Evolutionary conservation across 2,113 vertebrate species (phyloP).

Genomic region (Hydropotes inermis): DNA sequence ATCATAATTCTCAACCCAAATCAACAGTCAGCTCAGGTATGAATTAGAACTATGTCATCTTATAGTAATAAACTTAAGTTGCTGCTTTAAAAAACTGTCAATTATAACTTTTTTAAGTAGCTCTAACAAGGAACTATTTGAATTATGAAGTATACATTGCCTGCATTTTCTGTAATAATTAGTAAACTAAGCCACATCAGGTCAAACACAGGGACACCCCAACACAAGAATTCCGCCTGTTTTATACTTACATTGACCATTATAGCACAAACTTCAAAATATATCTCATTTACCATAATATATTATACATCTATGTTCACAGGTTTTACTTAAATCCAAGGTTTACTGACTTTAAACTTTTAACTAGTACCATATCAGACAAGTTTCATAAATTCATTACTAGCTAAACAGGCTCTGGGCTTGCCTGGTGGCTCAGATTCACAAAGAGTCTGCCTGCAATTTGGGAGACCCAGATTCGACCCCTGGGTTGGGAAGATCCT

Average conservation of each 20-base stretch:
- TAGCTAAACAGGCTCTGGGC: not conserved
- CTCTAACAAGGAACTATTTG: not conserved
- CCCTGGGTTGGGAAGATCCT: not conserved
- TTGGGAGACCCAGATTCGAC: not conserved
- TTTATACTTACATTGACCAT: not conserved
- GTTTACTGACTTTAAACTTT: conserved; percentile 11
- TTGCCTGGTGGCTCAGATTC: not conserved
- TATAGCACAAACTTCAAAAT: not conserved
- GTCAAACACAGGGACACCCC: not conserved
- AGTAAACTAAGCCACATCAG: not conserved
- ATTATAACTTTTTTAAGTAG: not conserved
- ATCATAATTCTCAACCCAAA: conserved; percentile 29
- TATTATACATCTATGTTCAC: not conserved
- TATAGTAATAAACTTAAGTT: not conserved
- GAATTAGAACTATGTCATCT: conserved; percentile 1
- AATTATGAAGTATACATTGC: not conserved
- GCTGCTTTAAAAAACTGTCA: not conserved
- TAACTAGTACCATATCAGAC: not conserved
- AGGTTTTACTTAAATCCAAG: not conserved
- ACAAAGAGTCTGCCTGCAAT: not conserved
- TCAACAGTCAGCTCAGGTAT: not conserved
- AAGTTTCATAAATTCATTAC: not conserved
- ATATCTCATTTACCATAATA: not conserved
- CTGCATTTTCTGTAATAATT: not conserved
- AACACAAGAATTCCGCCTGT: not conserved